Base-by-base conservation (phyloP, 2,797 vertebrate genomes). In the Poliocrania exsul region DNA sequence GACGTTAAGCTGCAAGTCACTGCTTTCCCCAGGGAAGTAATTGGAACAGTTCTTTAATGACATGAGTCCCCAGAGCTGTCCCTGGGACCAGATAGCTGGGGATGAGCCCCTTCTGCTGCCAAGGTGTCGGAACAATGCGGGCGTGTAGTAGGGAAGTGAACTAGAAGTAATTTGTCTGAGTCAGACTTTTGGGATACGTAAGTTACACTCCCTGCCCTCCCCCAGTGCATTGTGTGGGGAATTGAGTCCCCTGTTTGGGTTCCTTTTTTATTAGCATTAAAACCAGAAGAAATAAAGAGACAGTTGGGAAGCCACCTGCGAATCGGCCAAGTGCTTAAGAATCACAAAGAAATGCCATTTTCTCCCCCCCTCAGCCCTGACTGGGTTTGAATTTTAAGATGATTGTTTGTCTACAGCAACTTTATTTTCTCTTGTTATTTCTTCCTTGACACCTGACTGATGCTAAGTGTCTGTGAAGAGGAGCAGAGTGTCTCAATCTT, bases 91-190 rank as follows among this genome's bases (percentile, higher is more conserved):
- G 92, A 90, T 69, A 95, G 90, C 85, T 50, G 78, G 85, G 82
- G 95, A 92, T 80, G 92, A 95, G 64, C 94, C 96, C 96, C 96
- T 95, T 96, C 82, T 97, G 97, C 96, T 75, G 47, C 93, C 78
- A 96, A 97, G 95, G 97, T 95, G 95, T 91, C 71, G 82, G 95
- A 98, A 98, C 98, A 98, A 98, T 98, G 96, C 95, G 9, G 94
- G 92, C 51, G 94, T 97, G 97, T 97, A 83, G 93, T 96, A 65
- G 92, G 96, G 97, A 97, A 97, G 95, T 96, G 96, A 97, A 97
- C 97, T 97, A 96, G 97, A 98, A 97, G 96, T 98, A 98, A 98
- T 98, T 81, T 90, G 97, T 97, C 97, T 97, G 95, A 95, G 92
- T 81, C 94, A 84, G 96, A 96, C 95, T 94, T 96, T 91, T 83